These are phyloP conservation scores for Acronicta psi DNA, from an alignment of 2,888 invertebrate genomes.

Conservation along the genomic window DNA sequence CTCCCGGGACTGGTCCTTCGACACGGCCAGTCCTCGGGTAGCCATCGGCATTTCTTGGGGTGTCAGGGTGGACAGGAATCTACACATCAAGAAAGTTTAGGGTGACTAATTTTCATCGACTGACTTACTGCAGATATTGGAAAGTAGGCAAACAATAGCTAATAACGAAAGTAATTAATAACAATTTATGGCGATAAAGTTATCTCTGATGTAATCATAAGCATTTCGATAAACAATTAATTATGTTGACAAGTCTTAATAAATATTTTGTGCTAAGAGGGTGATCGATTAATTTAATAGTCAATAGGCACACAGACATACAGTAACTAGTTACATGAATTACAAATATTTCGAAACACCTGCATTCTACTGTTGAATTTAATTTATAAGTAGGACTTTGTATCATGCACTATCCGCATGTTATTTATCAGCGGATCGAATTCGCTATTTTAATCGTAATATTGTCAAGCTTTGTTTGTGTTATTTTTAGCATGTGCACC, in stretches of 20 bases:
- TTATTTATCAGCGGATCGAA: conserved; percentile 40
- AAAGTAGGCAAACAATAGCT: conserved; percentile 7
- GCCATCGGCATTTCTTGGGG: conserved; percentile 90
- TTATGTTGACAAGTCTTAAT: conserved; percentile 7
- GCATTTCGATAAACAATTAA: conserved; percentile 8
- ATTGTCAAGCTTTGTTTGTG: conserved; percentile 31
- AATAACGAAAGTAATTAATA: neutral
- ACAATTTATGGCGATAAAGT: neutral
- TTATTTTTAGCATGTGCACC: conserved; percentile 44
- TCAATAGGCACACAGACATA: neutral
- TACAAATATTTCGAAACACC: conserved; percentile 4
- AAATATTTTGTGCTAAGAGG: conserved; percentile 7
- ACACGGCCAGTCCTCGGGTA: conserved; percentile 90
- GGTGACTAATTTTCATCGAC: conserved; percentile 45
- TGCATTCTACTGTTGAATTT: conserved; percentile 6
- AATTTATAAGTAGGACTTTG: conserved; percentile 9
- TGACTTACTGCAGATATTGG: conserved; percentile 26
- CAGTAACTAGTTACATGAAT: conserved; percentile 1
- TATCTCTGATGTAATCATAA: conserved; percentile 23
- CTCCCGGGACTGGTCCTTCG: conserved; percentile 95
- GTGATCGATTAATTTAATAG: neutral
- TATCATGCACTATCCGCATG: conserved; percentile 46
- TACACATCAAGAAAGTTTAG: conserved; percentile 70
- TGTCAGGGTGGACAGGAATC: conserved; percentile 90
- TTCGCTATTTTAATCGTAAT: conserved; percentile 25